Evolutionary conservation across 1,140 invertebrate species (phyloP).

Genomic region (Calephelis nemesis): DNA sequence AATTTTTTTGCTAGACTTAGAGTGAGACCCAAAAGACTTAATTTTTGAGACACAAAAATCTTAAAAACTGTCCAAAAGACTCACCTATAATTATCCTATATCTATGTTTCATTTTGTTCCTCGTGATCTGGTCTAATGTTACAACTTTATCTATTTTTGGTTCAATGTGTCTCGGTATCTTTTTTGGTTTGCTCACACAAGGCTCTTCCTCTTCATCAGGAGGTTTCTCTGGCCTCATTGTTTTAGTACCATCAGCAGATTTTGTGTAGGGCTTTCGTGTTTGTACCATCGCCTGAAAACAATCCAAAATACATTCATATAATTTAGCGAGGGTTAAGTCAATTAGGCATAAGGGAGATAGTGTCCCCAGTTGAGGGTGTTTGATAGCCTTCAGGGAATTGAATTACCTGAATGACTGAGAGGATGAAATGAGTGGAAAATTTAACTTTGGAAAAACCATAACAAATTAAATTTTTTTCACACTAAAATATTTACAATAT

Average conservation of each 20-base stretch:
- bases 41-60: too few species aligned
- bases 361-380: too few species aligned
- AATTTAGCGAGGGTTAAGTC: neutral
- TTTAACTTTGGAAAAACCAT: too few species aligned
- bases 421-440: too few species aligned
- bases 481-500: too few species aligned
- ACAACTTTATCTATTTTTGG: constrained; percentile 58
- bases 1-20: too few species aligned
- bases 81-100: constrained; percentile 74
- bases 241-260: constrained; percentile 56
- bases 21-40: too few species aligned
- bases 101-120: constrained; percentile 70
- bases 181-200: constrained; percentile 43
- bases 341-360: neutral
- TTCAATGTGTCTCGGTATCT: constrained; percentile 58
- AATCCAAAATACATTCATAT: neutral
- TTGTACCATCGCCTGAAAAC: constrained; percentile 56
- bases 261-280: constrained; percentile 58
- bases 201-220: constrained; percentile 28
- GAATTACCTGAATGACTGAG: too few species aligned
- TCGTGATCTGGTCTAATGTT: constrained; percentile 56
- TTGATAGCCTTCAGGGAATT: too few species aligned
- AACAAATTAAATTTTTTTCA: too few species aligned
- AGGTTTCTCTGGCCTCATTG: constrained; percentile 40
- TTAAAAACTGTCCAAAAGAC: constrained; percentile 7